Conservation (phyloP, 1,140 invertebrate species). For the Mya arenaria region DNA sequence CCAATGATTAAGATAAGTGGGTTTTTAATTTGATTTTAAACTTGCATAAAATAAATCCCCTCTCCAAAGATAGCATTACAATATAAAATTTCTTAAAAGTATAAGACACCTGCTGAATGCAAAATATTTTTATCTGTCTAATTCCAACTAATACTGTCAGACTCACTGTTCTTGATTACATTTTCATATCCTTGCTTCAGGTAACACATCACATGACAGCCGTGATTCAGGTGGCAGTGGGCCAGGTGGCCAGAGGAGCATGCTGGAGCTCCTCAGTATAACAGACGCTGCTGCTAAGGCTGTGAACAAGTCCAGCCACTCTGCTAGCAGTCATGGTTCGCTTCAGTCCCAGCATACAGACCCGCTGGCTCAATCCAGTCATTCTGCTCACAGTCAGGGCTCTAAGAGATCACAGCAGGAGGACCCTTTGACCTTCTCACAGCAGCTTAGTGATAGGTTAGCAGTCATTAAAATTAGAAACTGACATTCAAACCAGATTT, state of each 20-base stretch:
- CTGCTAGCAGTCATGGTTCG: conserved; percentile 31
- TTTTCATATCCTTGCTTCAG: too few species aligned
- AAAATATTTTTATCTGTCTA: too few species aligned
- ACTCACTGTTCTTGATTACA: too few species aligned
- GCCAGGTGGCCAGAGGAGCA: conserved; percentile 23
- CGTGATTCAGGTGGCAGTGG: conserved; percentile 18
- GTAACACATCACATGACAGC: conserved; percentile 40
- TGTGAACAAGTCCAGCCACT: conserved; percentile 43
- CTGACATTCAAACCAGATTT: too few species aligned
- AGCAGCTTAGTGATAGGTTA: conserved; percentile 1
- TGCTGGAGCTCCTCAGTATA: conserved; percentile 46
- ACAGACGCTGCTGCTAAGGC: conserved; percentile 55
- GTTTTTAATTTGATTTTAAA: too few species aligned
- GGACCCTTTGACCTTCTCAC: not conserved
- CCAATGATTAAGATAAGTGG: too few species aligned
- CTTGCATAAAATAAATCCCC: too few species aligned
- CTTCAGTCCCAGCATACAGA: not conserved
- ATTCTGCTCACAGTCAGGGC: not conserved
- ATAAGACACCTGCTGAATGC: too few species aligned
- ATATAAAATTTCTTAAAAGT: too few species aligned
- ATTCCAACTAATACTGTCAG: too few species aligned
- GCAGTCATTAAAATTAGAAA: too few species aligned
- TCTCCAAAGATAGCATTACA: too few species aligned
- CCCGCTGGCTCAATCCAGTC: not conserved
- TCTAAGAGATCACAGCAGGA: conserved; percentile 11